These are phyloP conservation scores for Meteorus colon DNA, from an alignment of 2,888 invertebrate genomes.

Conservation along the genomic window DNA sequence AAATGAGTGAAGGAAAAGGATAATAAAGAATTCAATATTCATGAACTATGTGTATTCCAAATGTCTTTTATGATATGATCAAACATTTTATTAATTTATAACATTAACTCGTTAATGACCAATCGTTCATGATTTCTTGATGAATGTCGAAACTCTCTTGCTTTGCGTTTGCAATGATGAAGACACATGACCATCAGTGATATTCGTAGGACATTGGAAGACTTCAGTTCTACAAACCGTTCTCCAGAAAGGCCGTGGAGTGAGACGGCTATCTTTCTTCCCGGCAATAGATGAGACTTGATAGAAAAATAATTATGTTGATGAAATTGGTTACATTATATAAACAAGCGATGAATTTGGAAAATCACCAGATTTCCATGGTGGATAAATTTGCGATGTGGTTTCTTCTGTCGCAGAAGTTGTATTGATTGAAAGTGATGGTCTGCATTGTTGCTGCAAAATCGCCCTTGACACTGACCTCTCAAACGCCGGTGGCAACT, in stretches of 20 bases:
- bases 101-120: too few relatives aligned
- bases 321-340: background rate
- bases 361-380: constrained; percentile 65
- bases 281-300: constrained; percentile 50
- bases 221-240: constrained; percentile 46
- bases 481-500: constrained; percentile 69
- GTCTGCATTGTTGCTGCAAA: constrained; percentile 63
- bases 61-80: constrained; percentile 45
- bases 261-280: constrained; percentile 56
- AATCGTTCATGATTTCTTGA: too few relatives aligned
- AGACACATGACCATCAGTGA: constrained; percentile 46
- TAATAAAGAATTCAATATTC: constrained; percentile 13
- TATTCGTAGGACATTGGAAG: constrained; percentile 27
- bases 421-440: constrained; percentile 61
- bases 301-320: constrained; percentile 3
- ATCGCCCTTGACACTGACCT: constrained; percentile 69
- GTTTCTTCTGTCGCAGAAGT: constrained; percentile 56
- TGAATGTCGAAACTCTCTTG: background rate
- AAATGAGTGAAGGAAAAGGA: constrained; percentile 26
- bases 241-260: constrained; percentile 63
- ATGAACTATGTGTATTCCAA: constrained; percentile 31
- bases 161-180: constrained; percentile 50
- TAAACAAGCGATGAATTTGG: background rate
- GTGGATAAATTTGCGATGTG: constrained; percentile 61
- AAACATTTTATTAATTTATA: constrained; percentile 46